Base-by-base conservation (phyloP, 2,797 vertebrate species). In the Clangula hyemalis region DNA sequence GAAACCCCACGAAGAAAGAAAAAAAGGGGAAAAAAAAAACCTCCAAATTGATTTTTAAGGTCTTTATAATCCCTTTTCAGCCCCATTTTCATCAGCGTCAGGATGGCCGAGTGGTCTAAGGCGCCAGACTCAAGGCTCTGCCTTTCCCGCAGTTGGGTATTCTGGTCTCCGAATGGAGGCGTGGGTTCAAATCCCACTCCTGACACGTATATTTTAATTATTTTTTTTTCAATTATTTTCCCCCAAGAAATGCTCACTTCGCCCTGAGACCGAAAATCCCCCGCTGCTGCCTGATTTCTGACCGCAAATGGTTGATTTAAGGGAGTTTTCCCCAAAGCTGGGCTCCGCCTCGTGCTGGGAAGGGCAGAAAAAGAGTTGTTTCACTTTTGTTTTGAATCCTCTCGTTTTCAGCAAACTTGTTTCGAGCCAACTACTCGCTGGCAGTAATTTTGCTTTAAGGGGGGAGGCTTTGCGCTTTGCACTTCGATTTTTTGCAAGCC, bases 1-100 rank as follows among this genome's bases (percentile, higher is more conserved):
- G 12, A 57, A 57, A n/a, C 32, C 41, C 41, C 30, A 24, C 2
- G 7, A 56, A 20, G 8, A 20, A 20, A 8, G 8, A 24, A 22
- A 60, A 57, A 34, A 34, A 10, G 32, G 3, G 5, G 8, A 5
- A 36, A 36, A 36, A 36, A 36, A 24, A 28, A 4, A 15, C 3
- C 3, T 0, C 8, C 13, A 4, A 13, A 0, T 0, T 1, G 1
- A 2, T 13, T 25, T 38, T 20, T 16, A 28, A 1, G 3, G 6
- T 28, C 1, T 0, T 0, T 13, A 1, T 45, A 18, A 39, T 1
- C 0, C 0, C 0, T 2, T 4, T 77, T 38, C 2, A 0, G 0
- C 0, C 0, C 0, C 0, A 0, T 0, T 0, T 0, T 0, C 0
- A 0, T 0, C 0, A 1, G 43, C 9, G 94, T 95, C 94, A 95